phyloP scores from a whole-genome alignment of 2,797 vertebrate species.

The Cryptoblepharus egeriae region DNA sequence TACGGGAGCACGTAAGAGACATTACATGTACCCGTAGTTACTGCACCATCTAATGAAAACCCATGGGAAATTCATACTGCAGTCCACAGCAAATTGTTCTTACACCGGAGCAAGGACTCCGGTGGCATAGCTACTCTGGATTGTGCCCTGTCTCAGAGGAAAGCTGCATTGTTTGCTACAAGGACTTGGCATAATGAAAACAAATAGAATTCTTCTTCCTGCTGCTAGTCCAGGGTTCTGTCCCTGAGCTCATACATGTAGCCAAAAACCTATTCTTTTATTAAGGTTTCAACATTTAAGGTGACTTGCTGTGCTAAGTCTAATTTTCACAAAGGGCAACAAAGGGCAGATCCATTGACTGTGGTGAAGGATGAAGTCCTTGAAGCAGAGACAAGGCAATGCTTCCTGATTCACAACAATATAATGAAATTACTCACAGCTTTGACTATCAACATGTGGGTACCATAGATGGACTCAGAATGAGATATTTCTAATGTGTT shows the following conservation, averaged over 20 bases:
- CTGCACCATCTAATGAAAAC: no score
- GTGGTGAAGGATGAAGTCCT: constrained; percentile 19
- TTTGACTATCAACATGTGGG: constrained; percentile 37
- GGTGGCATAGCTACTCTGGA: no score
- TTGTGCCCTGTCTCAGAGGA: no score
- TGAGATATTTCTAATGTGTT: constrained; percentile 1
- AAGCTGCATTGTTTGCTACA: no score
- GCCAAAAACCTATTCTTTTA: constrained; percentile 28
- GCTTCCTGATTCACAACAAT: constrained; percentile 32
- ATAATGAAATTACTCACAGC: constrained; percentile 43
- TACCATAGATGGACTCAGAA: constrained; percentile 25
- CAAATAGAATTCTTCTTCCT: constrained; percentile 46
- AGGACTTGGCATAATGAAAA: constrained; percentile 57
- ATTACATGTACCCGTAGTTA: no score
- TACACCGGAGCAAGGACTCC: no score
- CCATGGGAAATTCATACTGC: no score
- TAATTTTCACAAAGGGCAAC: not conserved
- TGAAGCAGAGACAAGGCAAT: constrained; percentile 8
- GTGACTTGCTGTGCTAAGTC: constrained; percentile 8
- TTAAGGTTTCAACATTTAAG: constrained; percentile 27
- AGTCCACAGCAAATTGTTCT: no score
- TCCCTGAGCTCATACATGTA: constrained; percentile 8
- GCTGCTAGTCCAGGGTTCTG: constrained; percentile 24
- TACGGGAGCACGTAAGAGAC: no score
- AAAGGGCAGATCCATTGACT: not conserved